These are phyloP conservation scores for Mallotus villosus DNA, from an alignment of 2,797 vertebrate genomes.

Conservation along the genomic window DNA sequence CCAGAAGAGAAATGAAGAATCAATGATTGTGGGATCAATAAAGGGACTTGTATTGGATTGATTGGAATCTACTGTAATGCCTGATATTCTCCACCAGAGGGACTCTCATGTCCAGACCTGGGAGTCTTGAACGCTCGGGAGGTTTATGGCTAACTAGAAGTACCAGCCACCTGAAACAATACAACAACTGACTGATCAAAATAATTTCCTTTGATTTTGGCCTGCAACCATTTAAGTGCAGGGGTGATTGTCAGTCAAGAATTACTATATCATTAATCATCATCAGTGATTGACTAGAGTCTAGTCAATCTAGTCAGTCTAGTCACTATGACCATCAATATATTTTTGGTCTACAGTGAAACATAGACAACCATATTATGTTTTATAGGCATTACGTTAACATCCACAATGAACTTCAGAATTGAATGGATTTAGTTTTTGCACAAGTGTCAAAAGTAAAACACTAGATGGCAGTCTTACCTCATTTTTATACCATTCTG, in stretches of 20 bases:
- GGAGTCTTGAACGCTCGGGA: not conserved
- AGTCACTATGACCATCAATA: too few species aligned
- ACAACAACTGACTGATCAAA: not conserved
- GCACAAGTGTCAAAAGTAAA: not conserved
- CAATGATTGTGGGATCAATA: too few species aligned
- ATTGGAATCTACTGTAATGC: not conserved
- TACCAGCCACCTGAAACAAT: not conserved
- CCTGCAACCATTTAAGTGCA: not conserved
- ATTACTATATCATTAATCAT: too few species aligned
- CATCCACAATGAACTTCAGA: too few species aligned
- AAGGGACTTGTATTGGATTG: not conserved
- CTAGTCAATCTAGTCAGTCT: too few species aligned
- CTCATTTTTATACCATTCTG: slow-evolving; percentile 21
- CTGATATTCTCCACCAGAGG: slow-evolving; percentile 20
- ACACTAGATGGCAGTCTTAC: slow-evolving; percentile 70
- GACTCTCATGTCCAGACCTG: not conserved
- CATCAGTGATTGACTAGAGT: too few species aligned
- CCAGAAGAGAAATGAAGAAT: too few species aligned
- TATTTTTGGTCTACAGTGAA: too few species aligned
- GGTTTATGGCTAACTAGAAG: not conserved
- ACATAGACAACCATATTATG: not conserved
- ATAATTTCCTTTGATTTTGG: not conserved
- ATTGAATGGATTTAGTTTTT: not conserved
- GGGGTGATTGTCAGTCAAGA: not conserved
- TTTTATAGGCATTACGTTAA: not conserved